A percentile compares a stretch with the other conserved stretches of the same genome.
phyloP scores from a whole-genome alignment of 2,113 vertebrate genomes.

The Micromys minutus region DNA sequence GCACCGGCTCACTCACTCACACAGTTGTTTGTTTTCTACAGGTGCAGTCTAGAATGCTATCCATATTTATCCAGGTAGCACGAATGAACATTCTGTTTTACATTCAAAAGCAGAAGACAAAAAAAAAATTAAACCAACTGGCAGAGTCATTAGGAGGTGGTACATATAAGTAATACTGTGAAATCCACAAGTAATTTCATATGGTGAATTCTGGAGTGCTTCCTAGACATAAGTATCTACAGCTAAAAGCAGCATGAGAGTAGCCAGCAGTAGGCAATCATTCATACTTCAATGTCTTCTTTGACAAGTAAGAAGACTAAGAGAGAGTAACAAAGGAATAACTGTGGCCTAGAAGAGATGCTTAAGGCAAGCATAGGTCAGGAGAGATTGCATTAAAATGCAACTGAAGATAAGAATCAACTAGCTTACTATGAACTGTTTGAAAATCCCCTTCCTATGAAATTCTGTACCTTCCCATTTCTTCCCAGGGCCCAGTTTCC shows the following conservation, averaged over 20 bases:
- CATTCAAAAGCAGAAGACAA: neutral
- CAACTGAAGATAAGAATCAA: neutral
- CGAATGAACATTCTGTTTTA: neutral
- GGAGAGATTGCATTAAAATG: neutral
- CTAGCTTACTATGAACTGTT: neutral
- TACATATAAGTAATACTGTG: neutral
- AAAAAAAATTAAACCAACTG: neutral
- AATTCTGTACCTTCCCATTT: neutral
- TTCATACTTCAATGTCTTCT: neutral
- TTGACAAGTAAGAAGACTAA: neutral
- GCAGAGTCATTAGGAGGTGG: neutral
- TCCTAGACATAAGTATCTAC: neutral
- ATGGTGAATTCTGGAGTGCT: neutral
- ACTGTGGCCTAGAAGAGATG: neutral
- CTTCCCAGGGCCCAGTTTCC: neutral
- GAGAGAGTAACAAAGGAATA: neutral
- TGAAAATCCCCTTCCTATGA: neutral
- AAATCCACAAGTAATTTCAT: neutral
- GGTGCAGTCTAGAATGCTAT: neutral
- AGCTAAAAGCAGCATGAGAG: neutral
- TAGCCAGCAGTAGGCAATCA: neutral
- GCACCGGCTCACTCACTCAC: neutral
- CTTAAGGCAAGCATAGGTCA: neutral
- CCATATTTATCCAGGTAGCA: neutral
- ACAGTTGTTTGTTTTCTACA: neutral